A percentile compares a stretch with the other conserved stretches of the same genome.
phyloP scores from a whole-genome alignment of 2,113 vertebrate species.

The Hippocampus guttulatus region DNA sequence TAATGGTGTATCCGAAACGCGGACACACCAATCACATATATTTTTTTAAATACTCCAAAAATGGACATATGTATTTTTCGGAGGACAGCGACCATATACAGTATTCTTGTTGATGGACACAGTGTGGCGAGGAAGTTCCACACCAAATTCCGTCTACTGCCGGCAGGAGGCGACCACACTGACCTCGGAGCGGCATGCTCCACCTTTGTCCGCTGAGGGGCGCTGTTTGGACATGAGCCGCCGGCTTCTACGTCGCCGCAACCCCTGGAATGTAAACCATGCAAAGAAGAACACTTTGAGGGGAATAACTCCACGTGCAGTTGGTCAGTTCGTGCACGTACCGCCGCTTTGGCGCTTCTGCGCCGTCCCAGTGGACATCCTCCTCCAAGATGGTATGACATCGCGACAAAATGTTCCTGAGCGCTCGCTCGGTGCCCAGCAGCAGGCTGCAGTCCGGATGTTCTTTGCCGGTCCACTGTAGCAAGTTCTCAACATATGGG shows the following conservation, averaged over 20 bases:
- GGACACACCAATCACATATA: too few species aligned
- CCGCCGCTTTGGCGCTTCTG: slow-evolving; percentile 10
- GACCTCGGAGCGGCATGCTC: slow-evolving; percentile 46
- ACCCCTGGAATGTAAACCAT: neutral
- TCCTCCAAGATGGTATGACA: slow-evolving; percentile 69
- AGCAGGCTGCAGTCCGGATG: slow-evolving; percentile 71
- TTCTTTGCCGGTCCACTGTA: slow-evolving; percentile 67
- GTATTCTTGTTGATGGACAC: too few species aligned
- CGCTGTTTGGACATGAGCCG: slow-evolving; percentile 18
- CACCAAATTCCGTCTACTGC: neutral
- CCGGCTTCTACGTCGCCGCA: neutral
- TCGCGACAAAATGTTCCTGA: slow-evolving; percentile 58
- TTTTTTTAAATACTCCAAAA: too few species aligned
- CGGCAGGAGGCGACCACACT: slow-evolving; percentile 35
- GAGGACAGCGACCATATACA: too few species aligned
- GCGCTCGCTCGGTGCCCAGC: slow-evolving; percentile 59
- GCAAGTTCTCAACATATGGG: slow-evolving; percentile 50
- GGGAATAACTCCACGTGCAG: neutral
- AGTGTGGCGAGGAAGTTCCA: too few species aligned
- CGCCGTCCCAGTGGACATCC: slow-evolving; percentile 55
- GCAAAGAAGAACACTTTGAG: neutral
- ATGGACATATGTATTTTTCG: too few species aligned
- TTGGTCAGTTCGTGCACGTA: neutral
- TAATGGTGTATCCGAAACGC: too few species aligned
- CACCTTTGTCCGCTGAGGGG: slow-evolving; percentile 17